phyloP scores from a whole-genome alignment of 2,797 vertebrate species.

The Babyrousa celebensis region DNA sequence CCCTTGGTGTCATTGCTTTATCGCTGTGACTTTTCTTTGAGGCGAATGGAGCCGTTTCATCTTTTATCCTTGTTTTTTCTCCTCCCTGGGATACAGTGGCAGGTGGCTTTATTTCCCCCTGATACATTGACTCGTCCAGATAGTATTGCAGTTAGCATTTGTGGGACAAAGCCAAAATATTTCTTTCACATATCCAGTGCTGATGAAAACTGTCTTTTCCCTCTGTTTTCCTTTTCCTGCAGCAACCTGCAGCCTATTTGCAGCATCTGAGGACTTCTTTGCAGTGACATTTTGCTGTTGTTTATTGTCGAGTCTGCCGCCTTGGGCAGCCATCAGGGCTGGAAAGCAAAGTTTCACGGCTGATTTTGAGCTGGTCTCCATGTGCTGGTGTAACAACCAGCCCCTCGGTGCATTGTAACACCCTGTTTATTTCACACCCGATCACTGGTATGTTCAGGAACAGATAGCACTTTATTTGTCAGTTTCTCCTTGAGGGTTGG shows the following conservation, averaged over 20 bases:
- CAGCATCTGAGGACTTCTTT: slow-evolving; percentile 72
- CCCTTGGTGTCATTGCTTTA: background rate
- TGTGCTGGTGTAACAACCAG: background rate
- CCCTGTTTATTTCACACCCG: slow-evolving; percentile 46
- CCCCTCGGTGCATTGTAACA: slow-evolving; percentile 23
- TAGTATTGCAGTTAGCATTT: background rate
- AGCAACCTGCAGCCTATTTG: slow-evolving; percentile 66
- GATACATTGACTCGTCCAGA: background rate
- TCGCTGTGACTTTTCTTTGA: slow-evolving; percentile 49
- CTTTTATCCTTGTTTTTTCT: slow-evolving; percentile 65
- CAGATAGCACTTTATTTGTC: background rate
- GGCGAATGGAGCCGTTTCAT: background rate
- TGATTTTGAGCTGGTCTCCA: slow-evolving; percentile 74
- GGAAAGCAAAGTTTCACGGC: rapidly evolving
- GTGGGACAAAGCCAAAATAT: background rate
- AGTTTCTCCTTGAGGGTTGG: background rate
- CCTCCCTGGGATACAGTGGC: background rate
- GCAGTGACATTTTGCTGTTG: slow-evolving; percentile 71
- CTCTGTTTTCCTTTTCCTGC: background rate
- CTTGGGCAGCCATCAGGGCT: background rate
- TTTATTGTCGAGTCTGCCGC: slow-evolving; percentile 51
- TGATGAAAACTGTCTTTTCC: slow-evolving; percentile 43
- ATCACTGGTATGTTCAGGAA: background rate
- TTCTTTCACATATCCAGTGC: slow-evolving; percentile 7
- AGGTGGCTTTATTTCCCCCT: background rate